These are phyloP conservation scores for Trachelus tabidus DNA, from an alignment of 2,888 invertebrate genomes.

Conservation along the genomic window DNA sequence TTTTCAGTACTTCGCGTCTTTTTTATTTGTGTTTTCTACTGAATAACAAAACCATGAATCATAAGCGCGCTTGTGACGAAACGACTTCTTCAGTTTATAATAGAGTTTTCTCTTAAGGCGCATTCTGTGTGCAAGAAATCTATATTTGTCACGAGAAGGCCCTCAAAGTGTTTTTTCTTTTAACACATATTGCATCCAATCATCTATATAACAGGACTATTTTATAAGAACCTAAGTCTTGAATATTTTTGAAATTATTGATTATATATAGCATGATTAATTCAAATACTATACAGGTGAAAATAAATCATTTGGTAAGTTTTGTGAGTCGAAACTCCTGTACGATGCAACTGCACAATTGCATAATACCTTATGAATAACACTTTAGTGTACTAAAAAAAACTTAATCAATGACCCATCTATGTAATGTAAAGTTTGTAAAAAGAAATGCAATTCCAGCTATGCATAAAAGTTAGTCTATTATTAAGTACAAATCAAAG, in stretches of 20 bases:
- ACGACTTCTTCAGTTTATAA: background rate
- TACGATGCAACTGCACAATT: background rate
- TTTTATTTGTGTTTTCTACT: slow-evolving; percentile 5
- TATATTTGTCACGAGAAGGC: background rate
- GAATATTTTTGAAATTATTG: background rate
- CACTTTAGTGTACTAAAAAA: background rate
- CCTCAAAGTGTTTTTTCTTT: background rate
- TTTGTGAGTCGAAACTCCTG: background rate
- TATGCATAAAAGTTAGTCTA: background rate
- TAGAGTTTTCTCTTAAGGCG: background rate
- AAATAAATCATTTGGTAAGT: background rate
- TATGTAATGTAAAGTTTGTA: background rate
- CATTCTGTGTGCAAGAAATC: background rate
- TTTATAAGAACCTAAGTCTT: background rate
- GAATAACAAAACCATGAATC: slow-evolving; percentile 41
- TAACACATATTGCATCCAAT: background rate
- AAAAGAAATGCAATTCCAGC: background rate
- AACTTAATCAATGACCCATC: background rate
- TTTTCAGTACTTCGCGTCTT: background rate
- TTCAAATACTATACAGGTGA: background rate
- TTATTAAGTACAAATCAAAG: background rate
- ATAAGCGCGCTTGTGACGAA: slow-evolving; percentile 18
- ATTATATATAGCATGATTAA: background rate
- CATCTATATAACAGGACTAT: background rate
- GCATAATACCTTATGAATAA: background rate